phyloP scores from a whole-genome alignment of 1,140 invertebrate genomes.

The Notospermus geniculatus region DNA sequence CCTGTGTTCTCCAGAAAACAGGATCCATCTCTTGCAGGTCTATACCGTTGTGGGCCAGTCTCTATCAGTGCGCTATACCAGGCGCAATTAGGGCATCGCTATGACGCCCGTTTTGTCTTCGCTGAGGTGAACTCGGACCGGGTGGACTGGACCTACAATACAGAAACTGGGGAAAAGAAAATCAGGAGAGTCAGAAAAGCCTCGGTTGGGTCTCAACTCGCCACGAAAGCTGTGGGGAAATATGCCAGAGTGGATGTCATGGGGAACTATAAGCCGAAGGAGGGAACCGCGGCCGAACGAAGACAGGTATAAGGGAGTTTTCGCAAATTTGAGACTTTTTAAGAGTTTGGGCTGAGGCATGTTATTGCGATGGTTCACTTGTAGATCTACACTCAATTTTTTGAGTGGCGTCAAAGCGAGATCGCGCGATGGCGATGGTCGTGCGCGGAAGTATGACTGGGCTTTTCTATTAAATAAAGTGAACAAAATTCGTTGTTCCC shows the following conservation, averaged over 20 bases:
- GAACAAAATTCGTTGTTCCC: too few species aligned
- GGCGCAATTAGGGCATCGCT: conserved; percentile 67
- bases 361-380: too few species aligned
- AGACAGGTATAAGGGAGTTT: too few species aligned
- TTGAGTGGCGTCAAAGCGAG: too few species aligned
- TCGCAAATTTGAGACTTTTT: too few species aligned
- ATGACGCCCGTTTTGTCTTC: conserved; percentile 73
- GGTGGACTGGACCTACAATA: conserved; percentile 59
- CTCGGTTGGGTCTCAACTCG: conserved; percentile 76
- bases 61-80: conserved; percentile 66
- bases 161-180: conserved; percentile 23
- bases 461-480: too few species aligned
- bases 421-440: too few species aligned
- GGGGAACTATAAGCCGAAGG: conserved; percentile 80
- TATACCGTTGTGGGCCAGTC: conserved; percentile 64
- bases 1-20: too few species aligned
- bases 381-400: too few species aligned
- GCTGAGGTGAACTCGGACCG: conserved; percentile 74
- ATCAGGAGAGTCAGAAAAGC: too few species aligned
- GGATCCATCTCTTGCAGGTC: conserved; percentile 49
- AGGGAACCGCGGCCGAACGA: conserved; percentile 58
- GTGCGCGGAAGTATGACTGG: too few species aligned
- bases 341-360: too few species aligned
- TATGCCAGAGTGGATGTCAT: conserved; percentile 74
- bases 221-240: conserved; percentile 79